A percentile compares a stretch with the other conserved stretches of the same genome.
Conservation (phyloP, 2,888 invertebrate genomes). For the Leptinotarsa juncta region DNA sequence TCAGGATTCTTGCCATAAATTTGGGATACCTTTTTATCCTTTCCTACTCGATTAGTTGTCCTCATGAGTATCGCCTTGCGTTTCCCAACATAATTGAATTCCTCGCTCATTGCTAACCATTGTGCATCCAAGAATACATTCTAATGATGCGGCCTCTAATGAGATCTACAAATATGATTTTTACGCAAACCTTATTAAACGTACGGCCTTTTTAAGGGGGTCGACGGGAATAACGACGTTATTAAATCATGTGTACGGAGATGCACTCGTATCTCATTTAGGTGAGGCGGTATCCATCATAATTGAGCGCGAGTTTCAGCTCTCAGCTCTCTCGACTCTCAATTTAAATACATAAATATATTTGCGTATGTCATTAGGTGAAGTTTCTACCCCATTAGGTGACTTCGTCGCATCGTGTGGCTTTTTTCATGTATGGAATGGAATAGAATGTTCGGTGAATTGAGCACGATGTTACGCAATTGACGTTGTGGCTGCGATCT, state of each 20-base stretch:
- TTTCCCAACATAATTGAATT: conserved; percentile 62
- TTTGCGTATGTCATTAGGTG: conserved; percentile 40
- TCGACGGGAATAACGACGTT: conserved; percentile 46
- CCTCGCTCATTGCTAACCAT: conserved; percentile 61
- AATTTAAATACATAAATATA: conserved; percentile 30
- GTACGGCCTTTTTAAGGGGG: conserved; percentile 45
- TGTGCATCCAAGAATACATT: conserved; percentile 62
- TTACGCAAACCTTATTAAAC: conserved; percentile 52
- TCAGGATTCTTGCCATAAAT: not conserved
- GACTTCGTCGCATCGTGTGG: conserved; percentile 25
- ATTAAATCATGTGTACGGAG: conserved; percentile 48
- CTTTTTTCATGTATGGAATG: not conserved
- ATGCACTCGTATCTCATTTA: conserved; percentile 28
- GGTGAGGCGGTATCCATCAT: conserved; percentile 21
- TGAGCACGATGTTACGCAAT: not conserved
- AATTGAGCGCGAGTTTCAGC: conserved; percentile 11
- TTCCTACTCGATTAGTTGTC: conserved; percentile 4
- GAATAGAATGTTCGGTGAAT: conserved; percentile 1
- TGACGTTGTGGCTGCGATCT: not conserved
- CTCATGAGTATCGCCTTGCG: conserved; percentile 16
- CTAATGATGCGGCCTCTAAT: conserved; percentile 62
- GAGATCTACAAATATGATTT: conserved; percentile 57
- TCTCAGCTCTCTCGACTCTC: conserved; percentile 7
- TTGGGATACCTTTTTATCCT: not conserved
- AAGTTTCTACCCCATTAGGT: conserved; percentile 40